Base-by-base conservation (phyloP, 1,140 invertebrate genomes). In the Epicauta chinensis region DNA sequence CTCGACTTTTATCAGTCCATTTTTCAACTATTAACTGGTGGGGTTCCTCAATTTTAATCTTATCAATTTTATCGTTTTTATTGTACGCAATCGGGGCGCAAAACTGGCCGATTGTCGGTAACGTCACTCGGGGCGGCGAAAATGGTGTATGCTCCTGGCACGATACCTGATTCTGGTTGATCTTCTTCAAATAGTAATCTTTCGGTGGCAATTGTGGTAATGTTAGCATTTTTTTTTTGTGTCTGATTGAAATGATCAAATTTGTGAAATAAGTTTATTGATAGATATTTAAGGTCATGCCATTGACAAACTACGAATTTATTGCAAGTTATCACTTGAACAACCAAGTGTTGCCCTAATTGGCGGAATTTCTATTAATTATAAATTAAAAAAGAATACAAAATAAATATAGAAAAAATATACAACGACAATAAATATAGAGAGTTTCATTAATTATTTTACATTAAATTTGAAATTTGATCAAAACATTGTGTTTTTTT, bases 1-100 rank as follows among this genome's bases (percentile, higher is more conserved):
- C 73, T 62, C 69, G 74, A 12, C 68, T 71, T 30, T 64, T 67
- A 14, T 66, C 43, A 0, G 71, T 68, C 73, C 65, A 65, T 36
- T 58, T 60, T 6, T 70, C 57, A 30, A 67, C 23, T 7, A 70
- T 41, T 52, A 10, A 31, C 16, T 31, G 37, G 9, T 48, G 30
- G 23, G 47, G 16, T 37, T 46, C 30, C 0, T 48, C 44, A n/a
- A 9, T 10, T n/a, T 29, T 42, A 38, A 30, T 52, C 46, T 39
- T 46, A 45, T 53, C 50, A 16, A 23, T 56, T 36, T 2, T 58
- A 54, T 31, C 40, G 23, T 30, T 69, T 64, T 46, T 57, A 43
- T 34, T 35, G 30, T 61, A 63, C n/a, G 47, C 34, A 37, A 69
- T 49, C 5, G 67, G 68, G 42, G 37, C 54, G 11, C 54, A 58